These are phyloP conservation scores for Myotis lucifugus DNA, from an alignment of 2,113 vertebrate genomes.

Conservation along the genomic window DNA sequence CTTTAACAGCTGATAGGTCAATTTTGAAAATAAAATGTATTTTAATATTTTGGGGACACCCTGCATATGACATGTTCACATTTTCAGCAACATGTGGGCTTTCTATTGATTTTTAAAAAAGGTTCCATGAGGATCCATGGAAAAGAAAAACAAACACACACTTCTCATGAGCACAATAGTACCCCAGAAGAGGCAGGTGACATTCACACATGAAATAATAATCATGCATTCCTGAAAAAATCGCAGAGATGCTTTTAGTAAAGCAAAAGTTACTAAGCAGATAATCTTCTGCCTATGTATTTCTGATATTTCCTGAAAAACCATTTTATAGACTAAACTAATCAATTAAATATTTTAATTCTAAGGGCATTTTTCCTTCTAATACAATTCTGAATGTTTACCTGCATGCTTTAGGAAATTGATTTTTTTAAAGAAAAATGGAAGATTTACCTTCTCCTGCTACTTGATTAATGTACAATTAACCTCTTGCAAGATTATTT, in stretches of 20 bases:
- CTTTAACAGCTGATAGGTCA: too few species aligned
- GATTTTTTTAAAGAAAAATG: not conserved
- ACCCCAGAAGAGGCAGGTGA: not conserved
- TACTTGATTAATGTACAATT: not conserved
- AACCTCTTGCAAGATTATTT: not conserved
- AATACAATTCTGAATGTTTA: not conserved
- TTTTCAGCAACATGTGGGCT: conserved; percentile 53
- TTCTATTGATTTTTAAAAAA: not conserved
- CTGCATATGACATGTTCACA: not conserved
- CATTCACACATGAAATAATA: conserved; percentile 17
- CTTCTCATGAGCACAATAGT: not conserved
- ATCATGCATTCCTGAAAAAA: conserved; percentile 17
- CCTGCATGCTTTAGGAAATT: not conserved
- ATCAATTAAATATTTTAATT: conserved; percentile 32
- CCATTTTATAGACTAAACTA: not conserved
- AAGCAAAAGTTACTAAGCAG: not conserved
- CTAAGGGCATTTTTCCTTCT: not conserved
- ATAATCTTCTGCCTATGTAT: not conserved
- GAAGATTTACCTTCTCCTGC: not conserved
- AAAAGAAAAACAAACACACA: not conserved
- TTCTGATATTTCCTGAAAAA: conserved; percentile 2
- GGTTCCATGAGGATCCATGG: not conserved
- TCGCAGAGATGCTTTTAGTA: not conserved
- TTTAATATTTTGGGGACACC: too few species aligned
- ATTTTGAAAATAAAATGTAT: too few species aligned